These are phyloP conservation scores for Panzeria rudis DNA, from an alignment of 2,888 invertebrate species.

Conservation along the genomic window DNA sequence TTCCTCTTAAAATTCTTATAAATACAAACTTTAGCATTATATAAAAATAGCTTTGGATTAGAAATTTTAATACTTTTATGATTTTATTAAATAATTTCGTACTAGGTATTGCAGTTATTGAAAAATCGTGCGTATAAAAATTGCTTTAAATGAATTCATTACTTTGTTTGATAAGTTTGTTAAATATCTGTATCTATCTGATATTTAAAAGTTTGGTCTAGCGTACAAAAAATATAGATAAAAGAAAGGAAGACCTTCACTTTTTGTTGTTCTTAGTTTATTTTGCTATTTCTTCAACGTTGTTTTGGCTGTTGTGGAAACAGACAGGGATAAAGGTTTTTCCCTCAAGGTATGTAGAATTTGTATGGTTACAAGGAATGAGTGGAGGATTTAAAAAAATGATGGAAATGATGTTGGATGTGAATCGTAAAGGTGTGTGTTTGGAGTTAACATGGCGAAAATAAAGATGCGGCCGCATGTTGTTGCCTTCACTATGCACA, in stretches of 20 bases:
- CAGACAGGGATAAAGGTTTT: slow-evolving; percentile 20
- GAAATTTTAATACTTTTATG: no score
- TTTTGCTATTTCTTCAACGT: neutral
- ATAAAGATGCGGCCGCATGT: slow-evolving; percentile 28
- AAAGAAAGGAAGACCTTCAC: neutral
- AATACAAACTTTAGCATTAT: no score
- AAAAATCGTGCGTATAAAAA: no score
- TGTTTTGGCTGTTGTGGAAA: slow-evolving; percentile 20
- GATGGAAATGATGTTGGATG: slow-evolving; percentile 29
- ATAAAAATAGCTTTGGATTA: no score
- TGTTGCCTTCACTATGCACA: slow-evolving; percentile 11
- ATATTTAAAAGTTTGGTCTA: slow-evolving; percentile 1
- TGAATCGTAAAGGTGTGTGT: slow-evolving; percentile 30
- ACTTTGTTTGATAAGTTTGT: slow-evolving; percentile 1
- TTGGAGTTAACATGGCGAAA: slow-evolving; percentile 13
- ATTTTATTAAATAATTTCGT: no score
- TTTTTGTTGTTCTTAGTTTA: neutral
- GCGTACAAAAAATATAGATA: neutral
- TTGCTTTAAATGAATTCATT: slow-evolving; percentile 20
- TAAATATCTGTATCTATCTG: neutral
- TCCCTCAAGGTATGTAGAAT: neutral
- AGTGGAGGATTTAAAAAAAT: slow-evolving; percentile 9
- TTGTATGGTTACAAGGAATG: neutral
- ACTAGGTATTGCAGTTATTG: no score
- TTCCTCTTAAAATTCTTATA: no score